phyloP scores from a whole-genome alignment of 2,113 vertebrate genomes.

The Todiramphus chloris region DNA sequence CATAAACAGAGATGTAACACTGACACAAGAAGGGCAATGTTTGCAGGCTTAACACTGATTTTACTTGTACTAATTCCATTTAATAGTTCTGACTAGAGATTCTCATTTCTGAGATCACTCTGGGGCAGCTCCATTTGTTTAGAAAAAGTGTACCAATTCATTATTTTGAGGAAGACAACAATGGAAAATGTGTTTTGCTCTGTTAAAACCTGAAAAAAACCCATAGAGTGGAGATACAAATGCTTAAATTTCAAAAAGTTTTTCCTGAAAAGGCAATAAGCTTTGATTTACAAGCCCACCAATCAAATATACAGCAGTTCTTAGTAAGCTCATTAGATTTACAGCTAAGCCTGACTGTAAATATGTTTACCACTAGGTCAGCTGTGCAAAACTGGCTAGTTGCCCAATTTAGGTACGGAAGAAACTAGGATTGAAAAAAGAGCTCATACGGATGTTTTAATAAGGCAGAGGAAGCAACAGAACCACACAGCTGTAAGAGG shows the following conservation, averaged over 20 bases:
- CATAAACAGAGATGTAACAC: not conserved
- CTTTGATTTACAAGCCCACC: not conserved
- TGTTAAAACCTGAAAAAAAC: not conserved
- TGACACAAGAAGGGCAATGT: not conserved
- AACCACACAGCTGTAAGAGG: not conserved
- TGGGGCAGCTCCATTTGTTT: not conserved
- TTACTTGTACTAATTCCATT: not conserved
- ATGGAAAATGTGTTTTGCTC: not conserved
- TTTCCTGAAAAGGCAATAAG: not conserved
- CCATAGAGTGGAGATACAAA: not conserved
- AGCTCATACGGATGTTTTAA: not conserved
- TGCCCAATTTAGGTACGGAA: not conserved
- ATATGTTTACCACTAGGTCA: conserved; percentile 23
- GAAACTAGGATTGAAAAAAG: not conserved
- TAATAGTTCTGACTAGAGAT: not conserved
- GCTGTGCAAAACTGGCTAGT: conserved; percentile 11
- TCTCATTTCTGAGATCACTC: not conserved
- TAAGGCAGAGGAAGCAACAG: conserved; percentile 24
- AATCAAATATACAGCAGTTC: not conserved
- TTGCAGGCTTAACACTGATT: not conserved
- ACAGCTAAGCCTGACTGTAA: conserved; percentile 18
- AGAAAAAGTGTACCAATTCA: not conserved
- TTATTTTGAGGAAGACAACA: not conserved
- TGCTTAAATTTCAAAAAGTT: not conserved
- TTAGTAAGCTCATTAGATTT: conserved; percentile 8